These are phyloP conservation scores for Anhinga anhinga DNA, from an alignment of 2,113 vertebrate genomes.

Conservation along the genomic window DNA sequence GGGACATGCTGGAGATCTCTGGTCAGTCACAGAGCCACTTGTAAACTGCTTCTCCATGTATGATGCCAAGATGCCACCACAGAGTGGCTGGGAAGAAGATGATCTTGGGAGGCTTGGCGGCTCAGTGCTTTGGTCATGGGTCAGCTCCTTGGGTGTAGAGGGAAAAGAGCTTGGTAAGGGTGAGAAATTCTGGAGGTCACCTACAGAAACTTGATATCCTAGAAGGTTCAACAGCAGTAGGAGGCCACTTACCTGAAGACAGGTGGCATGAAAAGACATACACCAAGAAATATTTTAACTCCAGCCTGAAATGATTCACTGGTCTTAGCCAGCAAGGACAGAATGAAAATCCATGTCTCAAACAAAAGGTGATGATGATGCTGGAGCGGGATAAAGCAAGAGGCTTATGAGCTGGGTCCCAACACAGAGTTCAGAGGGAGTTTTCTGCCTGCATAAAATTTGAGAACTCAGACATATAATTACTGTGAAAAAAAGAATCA, in stretches of 20 bases:
- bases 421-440: not conserved
- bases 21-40: not conserved
- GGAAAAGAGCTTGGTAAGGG: not conserved
- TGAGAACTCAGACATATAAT: conserved; percentile 19
- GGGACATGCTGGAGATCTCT: not conserved
- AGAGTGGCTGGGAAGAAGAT: not conserved
- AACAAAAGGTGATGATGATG: not conserved
- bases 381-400: not conserved
- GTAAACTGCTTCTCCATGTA: not conserved
- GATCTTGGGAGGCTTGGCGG: not conserved
- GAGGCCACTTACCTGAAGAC: not conserved
- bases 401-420: not conserved
- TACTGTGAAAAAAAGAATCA: not conserved
- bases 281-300: not conserved
- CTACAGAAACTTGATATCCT: not conserved
- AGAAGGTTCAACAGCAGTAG: not conserved
- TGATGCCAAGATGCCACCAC: not conserved
- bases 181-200: not conserved
- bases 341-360: not conserved
- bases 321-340: not conserved
- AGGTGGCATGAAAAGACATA: not conserved
- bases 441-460: not conserved
- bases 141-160: not conserved
- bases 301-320: not conserved
- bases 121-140: accelerated